phyloP scores from a whole-genome alignment of 2,888 invertebrate genomes.

The Apodemia zela region DNA sequence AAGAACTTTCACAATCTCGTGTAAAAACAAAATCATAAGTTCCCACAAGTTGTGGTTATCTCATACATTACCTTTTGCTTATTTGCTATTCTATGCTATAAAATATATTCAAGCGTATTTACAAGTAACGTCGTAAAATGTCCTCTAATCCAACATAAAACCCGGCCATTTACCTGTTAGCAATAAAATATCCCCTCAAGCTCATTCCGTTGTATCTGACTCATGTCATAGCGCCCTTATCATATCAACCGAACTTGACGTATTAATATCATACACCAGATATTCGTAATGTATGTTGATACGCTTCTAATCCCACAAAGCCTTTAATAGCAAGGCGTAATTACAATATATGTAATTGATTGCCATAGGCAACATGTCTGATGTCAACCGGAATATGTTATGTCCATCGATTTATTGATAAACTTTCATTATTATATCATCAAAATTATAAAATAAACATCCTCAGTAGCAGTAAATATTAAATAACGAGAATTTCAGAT shows the following conservation, averaged over 20 bases:
- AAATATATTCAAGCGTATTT: too few relatives aligned
- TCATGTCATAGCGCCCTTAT: conserved; percentile 4
- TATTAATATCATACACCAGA: conserved; percentile 12
- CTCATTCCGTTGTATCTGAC: background rate
- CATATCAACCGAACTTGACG: conserved; percentile 10
- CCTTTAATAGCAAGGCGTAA: conserved; percentile 2
- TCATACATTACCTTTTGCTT: too few relatives aligned
- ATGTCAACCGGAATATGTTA: background rate
- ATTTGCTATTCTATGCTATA: too few relatives aligned
- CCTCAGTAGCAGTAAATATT: too few relatives aligned
- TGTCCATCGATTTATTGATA: background rate
- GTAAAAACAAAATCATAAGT: too few relatives aligned
- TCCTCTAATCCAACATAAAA: background rate
- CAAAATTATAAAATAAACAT: too few relatives aligned
- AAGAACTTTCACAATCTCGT: too few relatives aligned
- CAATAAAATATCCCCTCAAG: conserved; percentile 1
- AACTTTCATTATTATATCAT: too few relatives aligned
- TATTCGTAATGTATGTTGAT: background rate
- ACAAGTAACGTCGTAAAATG: too few relatives aligned
- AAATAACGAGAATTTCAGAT: too few relatives aligned
- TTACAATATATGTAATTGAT: conserved; percentile 4
- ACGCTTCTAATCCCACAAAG: background rate
- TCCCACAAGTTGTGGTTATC: too few relatives aligned
- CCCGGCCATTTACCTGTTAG: background rate
- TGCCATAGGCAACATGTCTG: background rate